phyloP scores from a whole-genome alignment of 2,797 vertebrate species.

The Sphenopsis melanotis region DNA sequence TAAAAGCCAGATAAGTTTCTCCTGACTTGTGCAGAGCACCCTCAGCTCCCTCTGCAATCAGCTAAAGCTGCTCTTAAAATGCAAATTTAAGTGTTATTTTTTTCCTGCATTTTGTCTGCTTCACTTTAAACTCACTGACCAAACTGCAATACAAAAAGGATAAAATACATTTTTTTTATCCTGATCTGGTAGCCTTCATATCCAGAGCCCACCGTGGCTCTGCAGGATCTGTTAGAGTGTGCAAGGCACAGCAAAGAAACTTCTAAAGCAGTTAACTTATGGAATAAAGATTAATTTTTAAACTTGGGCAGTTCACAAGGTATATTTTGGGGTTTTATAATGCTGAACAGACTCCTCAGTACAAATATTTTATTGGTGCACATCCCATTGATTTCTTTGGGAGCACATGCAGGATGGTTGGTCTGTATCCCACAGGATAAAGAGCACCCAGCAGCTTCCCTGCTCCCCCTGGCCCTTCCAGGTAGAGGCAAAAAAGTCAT shows the following conservation, averaged over 20 bases:
- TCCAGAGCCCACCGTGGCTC: not conserved
- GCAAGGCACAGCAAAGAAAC: not conserved
- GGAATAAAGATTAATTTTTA: not conserved
- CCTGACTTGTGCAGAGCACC: not conserved
- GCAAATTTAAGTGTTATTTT: not conserved
- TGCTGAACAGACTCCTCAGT: not conserved
- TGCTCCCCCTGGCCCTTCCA: not conserved
- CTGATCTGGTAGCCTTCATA: not conserved
- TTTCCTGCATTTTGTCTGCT: not conserved
- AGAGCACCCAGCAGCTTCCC: not conserved
- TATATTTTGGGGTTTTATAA: not conserved
- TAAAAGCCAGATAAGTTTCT: slow-evolving; percentile 11
- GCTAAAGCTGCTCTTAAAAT: not conserved
- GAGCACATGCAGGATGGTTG: not conserved
- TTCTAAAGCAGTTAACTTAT: not conserved
- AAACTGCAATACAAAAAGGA: not conserved
- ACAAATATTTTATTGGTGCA: fast-evolving
- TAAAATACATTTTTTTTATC: not conserved
- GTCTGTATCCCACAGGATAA: not conserved
- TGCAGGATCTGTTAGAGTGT: not conserved
- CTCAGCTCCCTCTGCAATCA: not conserved
- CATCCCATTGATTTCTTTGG: not conserved
- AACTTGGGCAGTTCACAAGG: not conserved
- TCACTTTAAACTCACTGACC: not conserved
- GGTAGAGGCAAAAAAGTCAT: not conserved